Evolutionary conservation across 2,113 vertebrate genomes (phyloP), one percentile per base, ranked within the genome.

Genomic region (Lampris incognitus): DNA sequence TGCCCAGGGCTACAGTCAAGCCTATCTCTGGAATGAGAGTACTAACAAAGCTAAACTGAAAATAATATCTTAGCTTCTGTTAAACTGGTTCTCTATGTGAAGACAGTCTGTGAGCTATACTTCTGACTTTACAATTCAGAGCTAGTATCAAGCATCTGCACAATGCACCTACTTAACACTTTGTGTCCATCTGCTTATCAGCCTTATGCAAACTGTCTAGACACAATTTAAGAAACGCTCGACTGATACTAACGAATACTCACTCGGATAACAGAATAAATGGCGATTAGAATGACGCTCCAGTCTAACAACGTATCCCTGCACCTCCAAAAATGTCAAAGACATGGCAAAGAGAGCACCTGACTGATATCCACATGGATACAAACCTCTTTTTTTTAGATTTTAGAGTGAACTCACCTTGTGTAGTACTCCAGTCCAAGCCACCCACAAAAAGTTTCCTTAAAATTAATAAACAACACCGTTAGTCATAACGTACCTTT

Each of bases 401-500:
- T 54, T 9, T 61, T 24, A 69, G 37, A 38, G n/a, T 72, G 39
- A 46, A 80, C 96, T 94, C 89, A 98, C 97, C 98, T 96, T 99
- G 98, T 9, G 98, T 99, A 2, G 98, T 99, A 79, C 97, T 99
- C 98, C 98, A 99, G 93, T 99, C 98, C 80, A 99, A 94, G 83
- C 98, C 98, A 81, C 98, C 98, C 91, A 99, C 98, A 88, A 99
- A 99, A 69, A 99, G 96, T 94, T 99, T 99, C 76, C 98, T 99
- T 94, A 66, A 95, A 95, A 84, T 51, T 76, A 91, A 81, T 49
- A 67, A 75, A 81, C 6, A 70, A 1, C 0, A 68, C 9, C 37
- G 11, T 66, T 11, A 74, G 41, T 38, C 58, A 72, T 5, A 36
- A 37, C 50, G 40, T 24, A 58, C 49, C 24, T 24, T 13, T 42